Evolutionary conservation across 30 jellyfish, hydroid and myxozoan species (phyloP), one percentile per base, ranked within the genome.

Genomic region (Morbakka virulenta): DNA sequence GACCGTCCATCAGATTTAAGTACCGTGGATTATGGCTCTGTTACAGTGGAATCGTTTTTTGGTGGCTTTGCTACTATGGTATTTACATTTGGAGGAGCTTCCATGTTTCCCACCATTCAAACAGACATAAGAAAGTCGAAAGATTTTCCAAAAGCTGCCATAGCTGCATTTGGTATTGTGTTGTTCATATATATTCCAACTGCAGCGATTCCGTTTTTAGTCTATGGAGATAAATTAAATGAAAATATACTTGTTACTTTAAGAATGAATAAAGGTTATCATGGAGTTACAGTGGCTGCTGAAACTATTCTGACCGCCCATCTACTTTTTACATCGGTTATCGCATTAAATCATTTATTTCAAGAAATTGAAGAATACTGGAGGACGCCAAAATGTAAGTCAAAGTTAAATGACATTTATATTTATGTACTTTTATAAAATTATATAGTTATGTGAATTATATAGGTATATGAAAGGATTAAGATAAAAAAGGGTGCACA

Each of bases 51-150:
- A 26, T 80, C 96, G 1, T 81, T 92, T 33, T 92, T 92, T 64
- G 28, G 71, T 0, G 96, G 96, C 0, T 92, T 92, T 48, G 98
- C 96, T 1, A 92, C 98, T 26, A 92, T 92, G 0, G 95, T 96
- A 4, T 92, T 92, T 68, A n/a, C n/a, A n/a, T n/a, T n/a, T n/a
- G n/a, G n/a, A n/a, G n/a, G n/a, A n/a, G n/a, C n/a, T n/a, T n/a
- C n/a, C n/a, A n/a, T n/a, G n/a, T n/a, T n/a, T n/a, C n/a, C n/a
- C n/a, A n/a, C n/a, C n/a, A n/a, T n/a, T 67, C 98, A 0, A 81
- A 81, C 52, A 69, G 71, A n/a, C 95, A 96, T 2, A 74, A 62
- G 36, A 67, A 85, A 62, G 85, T 92, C 52, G 88, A 95, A 2
- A 65, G 28, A 2, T 84, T 96, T 0, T 96, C 98, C n/a, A n/a